Evolutionary conservation across 2,888 invertebrate species (phyloP).

Genomic region (Plemyria rubiginata): DNA sequence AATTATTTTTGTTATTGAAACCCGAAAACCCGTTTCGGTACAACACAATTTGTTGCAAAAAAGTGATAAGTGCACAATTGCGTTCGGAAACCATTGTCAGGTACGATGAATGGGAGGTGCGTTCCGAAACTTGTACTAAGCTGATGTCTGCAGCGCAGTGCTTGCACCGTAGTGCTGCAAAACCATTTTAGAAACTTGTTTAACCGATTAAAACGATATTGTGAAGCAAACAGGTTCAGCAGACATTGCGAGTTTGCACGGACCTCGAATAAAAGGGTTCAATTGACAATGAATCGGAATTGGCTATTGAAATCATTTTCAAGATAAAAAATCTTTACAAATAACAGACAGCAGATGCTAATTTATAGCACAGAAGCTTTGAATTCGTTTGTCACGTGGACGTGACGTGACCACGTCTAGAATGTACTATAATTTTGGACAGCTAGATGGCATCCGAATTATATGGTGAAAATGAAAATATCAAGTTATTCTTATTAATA

Average conservation of each 20-base stretch:
- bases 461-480: too few species aligned
- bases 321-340: constrained; percentile 21
- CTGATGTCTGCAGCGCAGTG: constrained; percentile 54
- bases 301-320: constrained; percentile 28
- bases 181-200: constrained; percentile 59
- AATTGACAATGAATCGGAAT: constrained; percentile 47
- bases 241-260: constrained; percentile 47
- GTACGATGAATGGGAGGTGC: constrained; percentile 44
- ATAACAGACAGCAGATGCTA: not conserved
- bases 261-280: constrained; percentile 50
- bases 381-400: constrained; percentile 11
- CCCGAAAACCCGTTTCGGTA: constrained; percentile 3
- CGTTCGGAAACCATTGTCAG: constrained; percentile 45
- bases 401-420: constrained; percentile 2
- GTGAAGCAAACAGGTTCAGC: constrained; percentile 44
- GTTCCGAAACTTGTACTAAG: constrained; percentile 59
- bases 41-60: constrained; percentile 11
- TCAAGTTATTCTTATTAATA: too few species aligned
- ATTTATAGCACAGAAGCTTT: constrained; percentile 3
- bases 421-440: too few species aligned
- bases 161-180: constrained; percentile 72
- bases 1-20: not conserved
- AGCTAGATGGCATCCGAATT: too few species aligned
- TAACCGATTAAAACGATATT: constrained; percentile 41
- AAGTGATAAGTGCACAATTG: constrained; percentile 32